These are phyloP conservation scores for Lonchura striata DNA, from an alignment of 2,113 vertebrate species.

Conservation along the genomic window DNA sequence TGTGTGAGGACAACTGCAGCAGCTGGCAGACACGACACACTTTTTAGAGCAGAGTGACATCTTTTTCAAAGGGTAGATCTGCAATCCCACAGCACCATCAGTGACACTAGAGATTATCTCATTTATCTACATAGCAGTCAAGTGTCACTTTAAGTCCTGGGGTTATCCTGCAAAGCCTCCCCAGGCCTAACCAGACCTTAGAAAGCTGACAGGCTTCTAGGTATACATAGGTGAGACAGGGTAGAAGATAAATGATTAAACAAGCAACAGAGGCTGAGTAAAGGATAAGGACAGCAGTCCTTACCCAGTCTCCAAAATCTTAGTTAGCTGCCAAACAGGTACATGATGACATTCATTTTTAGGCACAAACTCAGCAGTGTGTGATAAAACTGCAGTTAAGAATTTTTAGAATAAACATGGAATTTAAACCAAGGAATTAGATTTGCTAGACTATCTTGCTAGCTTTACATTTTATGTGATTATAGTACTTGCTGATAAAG, in stretches of 20 bases:
- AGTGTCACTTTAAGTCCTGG: background rate
- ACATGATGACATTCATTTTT: background rate
- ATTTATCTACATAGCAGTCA: background rate
- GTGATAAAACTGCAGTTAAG: background rate
- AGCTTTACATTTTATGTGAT: background rate
- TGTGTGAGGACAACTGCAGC: background rate
- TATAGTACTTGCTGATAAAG: background rate
- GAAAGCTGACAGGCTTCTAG: background rate
- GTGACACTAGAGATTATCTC: background rate
- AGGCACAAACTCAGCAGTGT: background rate
- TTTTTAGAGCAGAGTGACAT: background rate
- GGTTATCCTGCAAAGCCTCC: background rate
- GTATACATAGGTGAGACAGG: background rate
- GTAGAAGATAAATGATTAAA: background rate
- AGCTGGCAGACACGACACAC: accelerated
- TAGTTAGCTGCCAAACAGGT: background rate
- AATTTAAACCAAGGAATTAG: background rate
- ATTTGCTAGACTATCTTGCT: background rate
- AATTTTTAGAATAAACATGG: background rate
- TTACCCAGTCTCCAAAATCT: background rate
- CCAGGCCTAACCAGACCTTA: background rate
- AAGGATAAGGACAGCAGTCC: background rate
- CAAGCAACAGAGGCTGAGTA: background rate
- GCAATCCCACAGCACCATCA: background rate
- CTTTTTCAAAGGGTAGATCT: background rate